Evolutionary conservation across 2,113 vertebrate species (phyloP).

Genomic region (Prochilodus magdalenae): DNA sequence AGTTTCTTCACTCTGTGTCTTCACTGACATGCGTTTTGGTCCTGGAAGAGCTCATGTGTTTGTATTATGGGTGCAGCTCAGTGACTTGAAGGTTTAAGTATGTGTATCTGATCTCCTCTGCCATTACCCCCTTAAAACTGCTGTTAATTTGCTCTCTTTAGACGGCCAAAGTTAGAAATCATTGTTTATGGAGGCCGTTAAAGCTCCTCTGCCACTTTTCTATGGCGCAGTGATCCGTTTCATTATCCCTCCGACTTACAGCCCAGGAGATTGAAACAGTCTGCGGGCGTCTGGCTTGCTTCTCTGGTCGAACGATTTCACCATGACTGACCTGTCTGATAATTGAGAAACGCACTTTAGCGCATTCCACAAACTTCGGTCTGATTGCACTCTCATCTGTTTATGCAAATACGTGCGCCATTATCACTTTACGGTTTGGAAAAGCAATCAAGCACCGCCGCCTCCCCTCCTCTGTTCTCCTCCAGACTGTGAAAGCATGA

Average conservation of each 20-base stretch:
- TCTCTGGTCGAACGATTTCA: constrained; percentile 8
- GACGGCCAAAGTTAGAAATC: constrained; percentile 30
- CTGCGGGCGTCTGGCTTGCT: background rate
- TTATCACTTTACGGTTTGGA: constrained; percentile 39
- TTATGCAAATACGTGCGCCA: constrained; percentile 49
- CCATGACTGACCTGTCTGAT: constrained; percentile 41
- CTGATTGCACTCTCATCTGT: constrained; percentile 48
- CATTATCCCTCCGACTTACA: constrained; percentile 19
- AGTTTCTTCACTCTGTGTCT: background rate
- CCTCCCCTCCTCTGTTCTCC: background rate
- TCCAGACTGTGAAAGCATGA: constrained; percentile 36
- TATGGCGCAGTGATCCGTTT: constrained; percentile 34
- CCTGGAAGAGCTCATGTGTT: background rate
- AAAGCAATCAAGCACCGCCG: constrained; percentile 33
- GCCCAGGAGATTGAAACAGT: constrained; percentile 12
- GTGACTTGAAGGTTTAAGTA: background rate
- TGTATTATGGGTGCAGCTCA: background rate
- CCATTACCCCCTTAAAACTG: background rate
- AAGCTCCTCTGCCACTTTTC: constrained; percentile 19
- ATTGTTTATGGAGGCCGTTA: constrained; percentile 42
- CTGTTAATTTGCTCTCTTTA: constrained; percentile 18
- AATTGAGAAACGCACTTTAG: constrained; percentile 47
- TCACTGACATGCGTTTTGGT: background rate
- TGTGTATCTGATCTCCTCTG: background rate
- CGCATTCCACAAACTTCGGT: constrained; percentile 23